Conservation (phyloP, 2,113 vertebrate species). For the Gnathonemus echidnorhynchus region DNA sequence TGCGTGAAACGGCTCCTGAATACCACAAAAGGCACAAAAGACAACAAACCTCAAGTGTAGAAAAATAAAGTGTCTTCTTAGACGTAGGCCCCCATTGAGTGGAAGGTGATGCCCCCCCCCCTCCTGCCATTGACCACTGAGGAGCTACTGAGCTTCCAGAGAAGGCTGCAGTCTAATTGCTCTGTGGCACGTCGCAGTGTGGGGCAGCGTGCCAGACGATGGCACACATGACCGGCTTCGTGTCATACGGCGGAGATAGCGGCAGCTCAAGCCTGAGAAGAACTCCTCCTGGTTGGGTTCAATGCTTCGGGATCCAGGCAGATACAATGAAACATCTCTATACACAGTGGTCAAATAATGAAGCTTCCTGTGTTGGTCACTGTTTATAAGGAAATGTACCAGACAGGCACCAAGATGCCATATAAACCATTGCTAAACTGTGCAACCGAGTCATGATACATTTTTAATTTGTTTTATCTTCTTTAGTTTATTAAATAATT, state of each 20-base stretch:
- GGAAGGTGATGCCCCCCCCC: slow-evolving; percentile 45
- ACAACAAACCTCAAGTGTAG: slow-evolving; percentile 73
- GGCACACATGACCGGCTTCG: slow-evolving; percentile 14
- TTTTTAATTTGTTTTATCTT: background rate
- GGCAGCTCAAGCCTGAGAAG: background rate
- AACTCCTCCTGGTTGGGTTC: background rate
- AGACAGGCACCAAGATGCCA: background rate
- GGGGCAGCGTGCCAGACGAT: slow-evolving; percentile 54
- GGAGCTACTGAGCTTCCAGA: slow-evolving; percentile 53
- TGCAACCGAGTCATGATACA: background rate
- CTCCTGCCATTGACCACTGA: slow-evolving; percentile 53
- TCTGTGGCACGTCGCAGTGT: slow-evolving; percentile 63
- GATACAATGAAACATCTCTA: background rate
- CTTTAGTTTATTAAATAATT: background rate
- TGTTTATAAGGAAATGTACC: background rate
- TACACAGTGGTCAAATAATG: background rate
- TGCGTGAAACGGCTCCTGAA: slow-evolving; percentile 63
- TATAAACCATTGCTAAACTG: background rate
- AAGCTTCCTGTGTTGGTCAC: background rate
- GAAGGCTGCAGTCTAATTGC: slow-evolving; percentile 56
- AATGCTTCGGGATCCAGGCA: background rate
- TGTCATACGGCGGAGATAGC: background rate
- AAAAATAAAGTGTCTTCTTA: slow-evolving; percentile 67
- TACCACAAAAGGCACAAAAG: slow-evolving; percentile 67
- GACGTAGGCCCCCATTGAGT: slow-evolving; percentile 60